Conservation (phyloP, 2,113 vertebrate species). For the Gambusia holbrooki region DNA sequence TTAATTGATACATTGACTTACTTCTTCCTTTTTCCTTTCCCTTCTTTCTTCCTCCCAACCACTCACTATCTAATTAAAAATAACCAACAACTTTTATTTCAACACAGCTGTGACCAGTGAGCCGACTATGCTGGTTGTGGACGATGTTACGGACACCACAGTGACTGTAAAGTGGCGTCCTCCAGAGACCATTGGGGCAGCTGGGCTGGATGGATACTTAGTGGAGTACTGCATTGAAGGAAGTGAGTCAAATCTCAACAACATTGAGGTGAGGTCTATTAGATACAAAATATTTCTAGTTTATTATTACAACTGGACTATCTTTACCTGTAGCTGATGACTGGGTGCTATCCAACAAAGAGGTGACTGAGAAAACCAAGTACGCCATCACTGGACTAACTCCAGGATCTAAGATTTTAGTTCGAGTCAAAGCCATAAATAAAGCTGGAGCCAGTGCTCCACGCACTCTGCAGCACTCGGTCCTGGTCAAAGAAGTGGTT, state of each 20-base stretch:
- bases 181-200: constrained; percentile 95
- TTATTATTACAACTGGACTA: not conserved
- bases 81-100: not conserved
- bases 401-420: constrained; percentile 86
- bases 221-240: constrained; percentile 97
- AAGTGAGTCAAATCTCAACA: constrained; percentile 82
- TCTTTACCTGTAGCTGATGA: constrained; percentile 81
- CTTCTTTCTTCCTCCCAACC: too few species aligned
- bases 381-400: constrained; percentile 90
- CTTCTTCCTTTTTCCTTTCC: too few species aligned
- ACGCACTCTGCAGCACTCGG: constrained; percentile 86
- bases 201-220: constrained; percentile 93
- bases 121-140: constrained; percentile 91
- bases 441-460: constrained; percentile 89
- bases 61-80: too few species aligned
- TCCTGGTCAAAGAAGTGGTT: constrained; percentile 94
- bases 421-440: constrained; percentile 93
- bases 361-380: constrained; percentile 91
- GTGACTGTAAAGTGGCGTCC: constrained; percentile 97
- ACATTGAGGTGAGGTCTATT: not conserved
- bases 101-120: constrained; percentile 94
- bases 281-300: not conserved
- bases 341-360: constrained; percentile 88
- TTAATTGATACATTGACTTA: too few species aligned
- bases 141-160: constrained; percentile 89